These are phyloP conservation scores for Machimus rusticus DNA, from an alignment of 2,888 invertebrate species.

Conservation along the genomic window DNA sequence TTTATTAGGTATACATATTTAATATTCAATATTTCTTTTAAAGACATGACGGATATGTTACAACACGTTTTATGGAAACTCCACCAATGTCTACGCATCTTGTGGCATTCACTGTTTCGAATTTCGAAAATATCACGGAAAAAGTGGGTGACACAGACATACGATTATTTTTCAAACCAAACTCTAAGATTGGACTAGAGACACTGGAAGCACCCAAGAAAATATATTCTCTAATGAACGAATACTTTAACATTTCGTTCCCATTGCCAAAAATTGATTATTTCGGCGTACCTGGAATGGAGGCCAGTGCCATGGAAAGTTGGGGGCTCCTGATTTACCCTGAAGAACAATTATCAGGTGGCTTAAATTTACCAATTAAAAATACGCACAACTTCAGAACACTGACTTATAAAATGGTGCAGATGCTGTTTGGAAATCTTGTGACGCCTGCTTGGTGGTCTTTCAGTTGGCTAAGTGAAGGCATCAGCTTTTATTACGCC, in stretches of 20 bases:
- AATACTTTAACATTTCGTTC: conserved; percentile 77
- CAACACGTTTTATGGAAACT: conserved; percentile 62
- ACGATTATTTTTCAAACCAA: conserved; percentile 43
- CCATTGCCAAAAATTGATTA: conserved; percentile 85
- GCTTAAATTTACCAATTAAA: conserved; percentile 26
- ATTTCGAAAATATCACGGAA: conserved; percentile 60
- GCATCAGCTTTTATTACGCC: conserved; percentile 72
- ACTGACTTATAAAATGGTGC: conserved; percentile 70
- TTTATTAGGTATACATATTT: no score
- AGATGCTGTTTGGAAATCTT: conserved; percentile 84
- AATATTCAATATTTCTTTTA: not conserved
- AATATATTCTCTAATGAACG: conserved; percentile 72
- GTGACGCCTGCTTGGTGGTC: conserved; percentile 68
- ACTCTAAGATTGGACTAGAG: conserved; percentile 66
- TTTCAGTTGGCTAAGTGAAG: conserved; percentile 66
- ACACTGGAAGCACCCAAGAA: conserved; percentile 76
- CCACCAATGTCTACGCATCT: conserved; percentile 79
- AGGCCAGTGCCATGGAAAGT: conserved; percentile 90
- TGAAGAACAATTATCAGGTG: conserved; percentile 57
- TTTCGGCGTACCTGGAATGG: conserved; percentile 85
- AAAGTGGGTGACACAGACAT: conserved; percentile 12
- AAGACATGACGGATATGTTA: conserved; percentile 43
- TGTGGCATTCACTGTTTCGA: conserved; percentile 78
- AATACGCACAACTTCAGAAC: conserved; percentile 65
- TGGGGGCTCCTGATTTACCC: conserved; percentile 83